Percentiles rank a stretch among this genome's conserved stretches.
Conservation (phyloP, 1,140 invertebrate genomes). For the Penaeus vannamei region DNA sequence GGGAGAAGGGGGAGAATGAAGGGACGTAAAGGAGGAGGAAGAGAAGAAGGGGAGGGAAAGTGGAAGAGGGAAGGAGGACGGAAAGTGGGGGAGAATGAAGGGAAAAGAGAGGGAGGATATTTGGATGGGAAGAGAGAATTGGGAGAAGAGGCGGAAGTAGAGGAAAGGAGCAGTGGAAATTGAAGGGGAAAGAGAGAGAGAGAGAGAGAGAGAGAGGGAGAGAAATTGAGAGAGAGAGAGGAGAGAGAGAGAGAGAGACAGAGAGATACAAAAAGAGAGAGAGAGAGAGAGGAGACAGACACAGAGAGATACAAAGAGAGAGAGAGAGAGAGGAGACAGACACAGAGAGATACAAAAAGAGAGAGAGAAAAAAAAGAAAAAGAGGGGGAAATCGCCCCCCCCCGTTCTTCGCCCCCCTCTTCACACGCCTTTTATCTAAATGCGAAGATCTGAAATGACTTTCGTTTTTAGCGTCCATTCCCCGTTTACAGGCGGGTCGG, state of each 20-base stretch:
- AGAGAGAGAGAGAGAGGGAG: neutral
- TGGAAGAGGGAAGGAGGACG: neutral
- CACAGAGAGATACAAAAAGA: neutral
- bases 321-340: neutral
- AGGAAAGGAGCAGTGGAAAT: neutral
- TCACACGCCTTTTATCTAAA: no score
- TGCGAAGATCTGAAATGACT: no score
- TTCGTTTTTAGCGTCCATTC: no score
- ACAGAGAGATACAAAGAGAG: neutral
- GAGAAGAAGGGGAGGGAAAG: neutral
- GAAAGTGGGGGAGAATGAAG: neutral
- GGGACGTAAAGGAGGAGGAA: neutral
- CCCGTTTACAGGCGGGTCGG: no score
- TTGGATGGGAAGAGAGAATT: neutral
- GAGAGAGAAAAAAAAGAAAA: no score
- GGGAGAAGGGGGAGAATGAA: no score
- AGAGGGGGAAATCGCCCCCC: neutral
- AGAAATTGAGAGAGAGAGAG: no score
- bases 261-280: neutral
- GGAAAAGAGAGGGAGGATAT: neutral
- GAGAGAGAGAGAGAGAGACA: neutral
- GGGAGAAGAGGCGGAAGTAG: neutral
- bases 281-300: neutral
- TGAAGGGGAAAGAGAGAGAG: neutral
- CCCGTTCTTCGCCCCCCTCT: conserved; percentile 6